Evolutionary conservation across 2,888 invertebrate genomes (phyloP), one percentile per base, ranked within the genome.

Genomic region (Drosophila nr. perissopoda): DNA sequence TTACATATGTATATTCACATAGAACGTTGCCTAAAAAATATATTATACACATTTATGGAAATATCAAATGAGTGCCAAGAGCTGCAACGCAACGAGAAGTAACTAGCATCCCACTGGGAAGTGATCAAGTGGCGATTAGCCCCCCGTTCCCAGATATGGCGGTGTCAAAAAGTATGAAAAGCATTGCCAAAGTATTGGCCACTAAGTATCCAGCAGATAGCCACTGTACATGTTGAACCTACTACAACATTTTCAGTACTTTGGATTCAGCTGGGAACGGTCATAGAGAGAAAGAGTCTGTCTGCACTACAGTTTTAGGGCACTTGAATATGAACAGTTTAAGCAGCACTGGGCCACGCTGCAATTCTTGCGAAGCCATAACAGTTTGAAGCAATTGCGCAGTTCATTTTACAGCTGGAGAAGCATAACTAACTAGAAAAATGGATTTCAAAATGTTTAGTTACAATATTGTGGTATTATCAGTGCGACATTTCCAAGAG

Each of bases 1-100:
- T 62, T 45, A 62, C 42, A 60, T 48, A 34, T 38, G 52, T 34
- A 51, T 60, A 51, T 71, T 48, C 60, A 34, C 27, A 40, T n/a
- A 38, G 4, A 18, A 18, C 18, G 38, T n/a, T 21, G 42, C 21
- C 21, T 18, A 49, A 18, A 51, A 13, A 6, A 36, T 27, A 40
- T 21, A 18, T 13, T 25, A 18, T 18, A 18, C 18, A 7, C 38
- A 7, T n/a, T 16, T 21, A 52, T 53, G 54, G n/a, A 61, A 4
- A 4, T 38, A 8, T 11, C 18, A 11, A 16, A 67, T 34, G 16
- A 25, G 45, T 45, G 21, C 21, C 16, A 25, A 18, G 16, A 25
- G 13, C 16, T 25, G 16, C 45, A 16, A 8, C 16, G 21, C 21
- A 45, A 25, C 16, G 21, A 45, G 7, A 45, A 16, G 13, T 45